phyloP scores from a whole-genome alignment of 2,113 vertebrate species.

The Melanerpes aurifrons region DNA sequence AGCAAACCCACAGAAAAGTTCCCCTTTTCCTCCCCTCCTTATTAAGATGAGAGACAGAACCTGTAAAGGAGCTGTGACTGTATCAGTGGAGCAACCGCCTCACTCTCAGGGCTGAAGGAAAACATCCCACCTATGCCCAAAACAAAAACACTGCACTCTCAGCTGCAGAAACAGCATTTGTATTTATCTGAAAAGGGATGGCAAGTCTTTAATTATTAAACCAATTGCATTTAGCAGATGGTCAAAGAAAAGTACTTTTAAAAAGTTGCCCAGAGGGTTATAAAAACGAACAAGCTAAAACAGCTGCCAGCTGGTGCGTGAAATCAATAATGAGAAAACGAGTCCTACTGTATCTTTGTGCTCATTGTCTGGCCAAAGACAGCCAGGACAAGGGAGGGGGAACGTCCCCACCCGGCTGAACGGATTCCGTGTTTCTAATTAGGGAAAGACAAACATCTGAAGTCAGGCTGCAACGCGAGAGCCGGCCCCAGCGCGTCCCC shows the following conservation, averaged over 20 bases:
- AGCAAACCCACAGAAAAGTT: not conserved
- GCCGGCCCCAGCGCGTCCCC: not conserved
- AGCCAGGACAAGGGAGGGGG: conserved; percentile 62
- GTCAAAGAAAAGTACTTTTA: conserved; percentile 84
- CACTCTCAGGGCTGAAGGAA: not conserved
- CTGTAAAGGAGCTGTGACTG: not conserved
- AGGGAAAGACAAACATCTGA: conserved; percentile 42
- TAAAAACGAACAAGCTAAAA: conserved; percentile 82
- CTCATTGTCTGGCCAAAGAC: conserved; percentile 80
- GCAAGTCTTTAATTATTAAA: conserved; percentile 87
- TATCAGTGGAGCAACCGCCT: rapidly evolving
- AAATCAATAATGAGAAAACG: conserved; percentile 87
- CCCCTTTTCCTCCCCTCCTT: not conserved
- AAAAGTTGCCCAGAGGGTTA: conserved; percentile 84
- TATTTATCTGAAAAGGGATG: conserved; percentile 67
- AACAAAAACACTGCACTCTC: conserved; percentile 53
- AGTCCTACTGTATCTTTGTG: conserved; percentile 83
- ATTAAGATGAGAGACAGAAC: not conserved
- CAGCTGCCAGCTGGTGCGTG: conserved; percentile 85
- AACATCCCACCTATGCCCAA: conserved; percentile 3
- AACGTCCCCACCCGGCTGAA: conserved; percentile 57
- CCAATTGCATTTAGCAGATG: conserved; percentile 81
- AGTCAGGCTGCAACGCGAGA: not conserved
- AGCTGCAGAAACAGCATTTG: conserved; percentile 61
- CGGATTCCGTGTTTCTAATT: conserved; percentile 66